Evolutionary conservation across 2,797 vertebrate species (phyloP), one percentile per base, ranked within the genome.

Genomic region (Eulemur coronatus): DNA sequence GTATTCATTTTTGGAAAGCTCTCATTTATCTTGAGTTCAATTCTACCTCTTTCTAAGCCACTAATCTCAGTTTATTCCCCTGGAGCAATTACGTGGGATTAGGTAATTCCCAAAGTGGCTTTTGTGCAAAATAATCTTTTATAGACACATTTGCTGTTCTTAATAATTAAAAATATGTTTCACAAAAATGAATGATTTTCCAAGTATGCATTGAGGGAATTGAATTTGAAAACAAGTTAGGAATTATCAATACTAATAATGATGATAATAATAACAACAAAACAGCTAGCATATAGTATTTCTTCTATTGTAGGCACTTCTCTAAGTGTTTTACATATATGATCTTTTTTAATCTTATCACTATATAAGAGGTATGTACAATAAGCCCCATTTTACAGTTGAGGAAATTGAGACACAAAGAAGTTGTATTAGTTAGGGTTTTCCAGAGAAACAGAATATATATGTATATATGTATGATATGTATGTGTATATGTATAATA

Each of bases 71-170:
- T 78, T 93, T 85, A 87, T 85, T 73, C 35, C 95, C 43, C 35
- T 52, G 70, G 43, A 94, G 57, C 41, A 80, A 61, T 93, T 84
- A 92, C 46, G 5, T 70, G 30, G 59, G 43, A 72, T 93, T 76
- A 86, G 46, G 59, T 84, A 50, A 95, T 80, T 89, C 35, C 22
- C 30, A 72, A 93, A 55, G 28, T 87, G 65, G 87, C 89, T 93
- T 93, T 97, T 89, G 1, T 59, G 41, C 84, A 96, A 75, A 92
- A 84, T 17, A 76, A 76, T 84, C 26, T 80, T 91, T 30, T 70
- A 33, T 1, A 67, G 57, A 33, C 26, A 55, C 67, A 35, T 75
- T 79, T 93, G 8, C 20, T 75, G 4, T 70, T 78, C 35, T 84
- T 84, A 84, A 26, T 75, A 24, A 94, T 76, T 86, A 84, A 94